Percentiles rank a stretch among this genome's conserved stretches.
Conservation (phyloP, 92 coral and sea anemone genomes). For the Chrysogorgia sp. region DNA sequence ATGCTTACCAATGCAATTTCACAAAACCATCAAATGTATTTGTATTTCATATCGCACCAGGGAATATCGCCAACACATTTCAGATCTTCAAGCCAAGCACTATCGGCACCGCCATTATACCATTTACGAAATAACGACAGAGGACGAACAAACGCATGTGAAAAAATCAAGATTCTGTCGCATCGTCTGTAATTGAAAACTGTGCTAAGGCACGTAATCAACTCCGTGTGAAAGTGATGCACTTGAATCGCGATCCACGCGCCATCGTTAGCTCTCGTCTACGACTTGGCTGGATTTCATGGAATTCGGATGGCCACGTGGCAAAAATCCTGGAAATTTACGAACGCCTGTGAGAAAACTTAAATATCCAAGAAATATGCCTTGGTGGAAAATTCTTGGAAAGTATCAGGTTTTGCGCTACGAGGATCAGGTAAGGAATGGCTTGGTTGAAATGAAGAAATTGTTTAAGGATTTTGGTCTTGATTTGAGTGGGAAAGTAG, state of each 20-base stretch:
- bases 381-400: constrained; percentile 42
- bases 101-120: constrained; percentile 69
- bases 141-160: constrained; percentile 12
- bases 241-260: constrained; percentile 91
- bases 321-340: constrained; percentile 67
- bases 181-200: constrained; percentile 64
- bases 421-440: constrained; percentile 68
- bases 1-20: constrained; percentile 71
- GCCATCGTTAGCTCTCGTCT: constrained; percentile 78
- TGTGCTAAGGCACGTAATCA: constrained; percentile 41
- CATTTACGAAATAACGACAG: neutral
- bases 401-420: constrained; percentile 66
- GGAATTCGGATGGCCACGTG: constrained; percentile 37
- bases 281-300: constrained; percentile 76
- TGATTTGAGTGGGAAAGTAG: constrained; percentile 48
- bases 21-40: constrained; percentile 70
- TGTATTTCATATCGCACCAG: constrained; percentile 61
- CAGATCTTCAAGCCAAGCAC: constrained; percentile 81
- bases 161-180: constrained; percentile 63
- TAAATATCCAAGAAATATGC: constrained; percentile 63
- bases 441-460: constrained; percentile 40
- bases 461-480: constrained; percentile 69
- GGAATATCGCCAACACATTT: constrained; percentile 57
- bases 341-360: constrained; percentile 54
- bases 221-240: constrained; percentile 63